Evolutionary conservation across 1,140 invertebrate genomes (phyloP).

Genomic region (Zaprionus nigranus): DNA sequence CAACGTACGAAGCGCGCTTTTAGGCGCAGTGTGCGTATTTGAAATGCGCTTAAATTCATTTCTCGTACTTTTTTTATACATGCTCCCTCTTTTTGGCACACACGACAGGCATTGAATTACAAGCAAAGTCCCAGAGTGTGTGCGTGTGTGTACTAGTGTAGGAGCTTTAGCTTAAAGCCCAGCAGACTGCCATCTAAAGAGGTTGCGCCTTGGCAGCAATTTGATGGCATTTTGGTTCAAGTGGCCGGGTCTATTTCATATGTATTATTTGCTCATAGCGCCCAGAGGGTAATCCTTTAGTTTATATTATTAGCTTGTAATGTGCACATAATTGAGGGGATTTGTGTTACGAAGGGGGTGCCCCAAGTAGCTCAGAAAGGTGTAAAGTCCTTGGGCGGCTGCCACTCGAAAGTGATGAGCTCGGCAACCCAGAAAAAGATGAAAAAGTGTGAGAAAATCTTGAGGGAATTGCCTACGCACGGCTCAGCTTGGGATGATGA

Average conservation of each 20-base stretch:
- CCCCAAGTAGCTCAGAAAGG: constrained; percentile 24
- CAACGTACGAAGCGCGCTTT: constrained; percentile 56
- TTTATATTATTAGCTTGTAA: constrained; percentile 79
- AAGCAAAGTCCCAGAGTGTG: constrained; percentile 42
- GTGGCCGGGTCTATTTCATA: constrained; percentile 56
- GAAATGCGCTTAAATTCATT: constrained; percentile 79
- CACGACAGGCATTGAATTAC: constrained; percentile 64
- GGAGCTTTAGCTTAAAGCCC: constrained; percentile 23
- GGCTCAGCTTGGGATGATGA: constrained; percentile 3
- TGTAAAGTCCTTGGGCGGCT: constrained; percentile 38
- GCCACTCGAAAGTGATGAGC: constrained; percentile 41
- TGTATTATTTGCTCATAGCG: constrained; percentile 55
- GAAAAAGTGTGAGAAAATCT: background rate
- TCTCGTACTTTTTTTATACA: constrained; percentile 23
- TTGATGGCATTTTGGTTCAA: constrained; percentile 72
- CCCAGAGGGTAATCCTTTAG: constrained; percentile 70
- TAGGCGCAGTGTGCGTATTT: constrained; percentile 65
- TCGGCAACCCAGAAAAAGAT: constrained; percentile 19
- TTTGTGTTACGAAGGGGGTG: constrained; percentile 26
- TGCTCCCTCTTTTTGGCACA: constrained; percentile 44
- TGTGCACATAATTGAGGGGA: constrained; percentile 76
- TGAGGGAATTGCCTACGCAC: background rate
- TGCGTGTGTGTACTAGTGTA: constrained; percentile 12
- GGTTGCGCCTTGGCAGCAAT: constrained; percentile 59
- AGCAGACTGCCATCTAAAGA: constrained; percentile 22